These are phyloP conservation scores for Papilio dardanus DNA, from an alignment of 1,140 invertebrate genomes.

Conservation along the genomic window DNA sequence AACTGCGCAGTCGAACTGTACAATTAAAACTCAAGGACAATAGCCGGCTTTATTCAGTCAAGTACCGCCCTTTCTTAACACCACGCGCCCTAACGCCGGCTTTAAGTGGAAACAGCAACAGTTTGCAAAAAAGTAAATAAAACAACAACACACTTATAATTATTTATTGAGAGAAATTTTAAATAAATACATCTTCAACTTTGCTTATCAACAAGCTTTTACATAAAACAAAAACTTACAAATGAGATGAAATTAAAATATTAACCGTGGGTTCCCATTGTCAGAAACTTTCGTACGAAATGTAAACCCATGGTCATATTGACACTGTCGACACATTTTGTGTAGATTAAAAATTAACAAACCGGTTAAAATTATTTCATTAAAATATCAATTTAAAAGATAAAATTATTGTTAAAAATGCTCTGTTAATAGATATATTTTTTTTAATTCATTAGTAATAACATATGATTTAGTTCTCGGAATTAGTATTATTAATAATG, in stretches of 20 bases:
- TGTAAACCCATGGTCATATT: background rate
- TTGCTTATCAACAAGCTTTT: slow-evolving; percentile 1
- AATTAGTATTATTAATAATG: background rate
- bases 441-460: background rate
- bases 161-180: background rate
- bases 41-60: too few relatives aligned
- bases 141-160: background rate
- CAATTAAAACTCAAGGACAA: too few relatives aligned
- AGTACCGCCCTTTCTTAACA: too few relatives aligned
- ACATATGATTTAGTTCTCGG: background rate
- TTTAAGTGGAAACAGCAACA: too few relatives aligned
- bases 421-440: too few relatives aligned
- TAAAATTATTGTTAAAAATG: background rate
- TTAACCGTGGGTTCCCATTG: background rate
- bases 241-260: background rate
- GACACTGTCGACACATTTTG: background rate
- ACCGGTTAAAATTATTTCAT: background rate
- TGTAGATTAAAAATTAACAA: background rate
- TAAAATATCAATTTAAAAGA: background rate
- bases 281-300: background rate
- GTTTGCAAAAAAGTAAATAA: background rate
- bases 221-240: slow-evolving; percentile 2
- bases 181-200: background rate
- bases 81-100: too few relatives aligned
- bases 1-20: too few relatives aligned